A percentile compares a stretch with the other conserved stretches of the same genome.
phyloP scores from a whole-genome alignment of 2,797 vertebrate species.

The Microhierax caerulescens region DNA sequence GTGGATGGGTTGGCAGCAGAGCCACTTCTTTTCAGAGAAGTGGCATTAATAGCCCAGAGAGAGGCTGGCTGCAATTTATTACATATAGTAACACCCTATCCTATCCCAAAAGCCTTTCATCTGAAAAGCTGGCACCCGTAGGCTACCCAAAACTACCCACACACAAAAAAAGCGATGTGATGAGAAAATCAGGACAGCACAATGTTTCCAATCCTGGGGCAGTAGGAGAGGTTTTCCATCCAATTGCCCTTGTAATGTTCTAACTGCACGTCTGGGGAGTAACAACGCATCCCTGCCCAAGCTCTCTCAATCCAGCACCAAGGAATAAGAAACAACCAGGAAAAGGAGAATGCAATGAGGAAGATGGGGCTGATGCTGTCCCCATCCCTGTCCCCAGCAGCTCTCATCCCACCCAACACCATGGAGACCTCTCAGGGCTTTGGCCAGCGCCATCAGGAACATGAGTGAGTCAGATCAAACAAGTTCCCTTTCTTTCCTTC shows the following conservation, averaged over 20 bases:
- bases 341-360: not conserved
- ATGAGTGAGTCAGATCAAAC: not conserved
- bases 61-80: not conserved
- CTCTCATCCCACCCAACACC: not conserved
- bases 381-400: not conserved
- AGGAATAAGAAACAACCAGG: not conserved
- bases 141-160: not conserved
- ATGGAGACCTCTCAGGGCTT: not conserved
- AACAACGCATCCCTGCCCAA: not conserved
- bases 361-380: accelerated
- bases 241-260: not conserved
- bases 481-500: not conserved
- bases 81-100: not conserved
- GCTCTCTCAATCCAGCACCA: not conserved
- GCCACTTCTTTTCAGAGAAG: not conserved
- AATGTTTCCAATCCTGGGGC: not conserved
- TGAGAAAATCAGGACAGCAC: not conserved
- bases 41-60: not conserved
- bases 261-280: not conserved
- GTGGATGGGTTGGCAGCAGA: not conserved
- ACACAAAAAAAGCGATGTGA: not conserved
- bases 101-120: not conserved
- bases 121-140: not conserved
- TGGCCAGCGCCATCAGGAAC: not conserved
- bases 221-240: not conserved